Evolutionary conservation across 2,888 invertebrate species (phyloP), one percentile per base, ranked within the genome.

Genomic region (Hydroisotoma schaefferi): DNA sequence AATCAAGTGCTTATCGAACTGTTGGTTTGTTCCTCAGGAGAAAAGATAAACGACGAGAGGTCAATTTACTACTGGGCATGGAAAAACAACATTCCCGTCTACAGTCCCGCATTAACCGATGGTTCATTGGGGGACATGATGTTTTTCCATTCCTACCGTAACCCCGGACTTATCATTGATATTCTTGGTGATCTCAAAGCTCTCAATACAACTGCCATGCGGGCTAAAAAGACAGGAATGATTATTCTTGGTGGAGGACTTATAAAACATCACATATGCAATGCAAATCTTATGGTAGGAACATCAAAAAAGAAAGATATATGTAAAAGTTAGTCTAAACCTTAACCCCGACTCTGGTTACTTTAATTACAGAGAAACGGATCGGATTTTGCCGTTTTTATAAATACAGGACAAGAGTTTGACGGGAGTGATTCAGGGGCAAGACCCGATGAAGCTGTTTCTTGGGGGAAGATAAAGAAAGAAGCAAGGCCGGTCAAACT

Each of bases 401-500:
- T 99, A 12, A 99, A 99, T 77, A 98, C 99, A 0, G 88, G 87
- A 0, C 86, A 88, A 28, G 99, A 99, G 78, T 99, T 87, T 81
- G 99, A 99, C 80, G 99, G 94, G 0, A 95, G 94, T 75, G 99
- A 99, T 77, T 88, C 95, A 29, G 99, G 99, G 0, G 99, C 99
- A 0, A 82, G 90, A 59, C 99, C 99, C 0, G 99, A 99, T 80
- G 99, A 99, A 79, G 99, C 99, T 0, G 84, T 97, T 1, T 97
- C 97, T 2, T 99, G 99, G 99, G 99, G 99, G 0, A 99, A 99
- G 80, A 95, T 99, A 61, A 86, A 85, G 74, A 85, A 85, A 67
- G 86, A 87, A 65, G 92, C 95, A 0, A 84, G 82, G 26, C 93
- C 97, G 0, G 91, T 97, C 0, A 99, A 99, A 79, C 80, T 94